Evolutionary conservation across 2,797 vertebrate genomes (phyloP).

Genomic region (Molossus alvarezi): DNA sequence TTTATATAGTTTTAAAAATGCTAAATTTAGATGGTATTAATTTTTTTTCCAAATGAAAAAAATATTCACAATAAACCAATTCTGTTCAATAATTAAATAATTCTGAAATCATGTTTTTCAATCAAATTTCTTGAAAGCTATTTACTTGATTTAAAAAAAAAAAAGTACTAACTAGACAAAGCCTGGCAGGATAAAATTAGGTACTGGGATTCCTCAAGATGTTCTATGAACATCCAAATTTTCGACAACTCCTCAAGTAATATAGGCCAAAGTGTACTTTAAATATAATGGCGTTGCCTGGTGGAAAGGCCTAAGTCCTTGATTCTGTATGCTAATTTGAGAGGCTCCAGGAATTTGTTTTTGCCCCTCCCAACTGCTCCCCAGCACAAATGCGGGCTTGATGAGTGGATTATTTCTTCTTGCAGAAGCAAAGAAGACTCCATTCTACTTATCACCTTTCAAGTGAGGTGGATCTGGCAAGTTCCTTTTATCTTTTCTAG

Average conservation of each 20-base stretch:
- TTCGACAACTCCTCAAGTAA: background rate
- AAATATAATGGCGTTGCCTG: background rate
- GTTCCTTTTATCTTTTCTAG: background rate
- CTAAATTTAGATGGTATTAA: background rate
- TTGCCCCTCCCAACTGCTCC: background rate
- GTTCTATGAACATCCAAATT: background rate
- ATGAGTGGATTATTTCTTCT: background rate
- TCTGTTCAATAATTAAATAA: slow-evolving; percentile 37
- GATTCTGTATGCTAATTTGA: background rate
- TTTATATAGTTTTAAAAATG: background rate
- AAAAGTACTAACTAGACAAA: background rate
- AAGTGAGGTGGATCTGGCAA: background rate
- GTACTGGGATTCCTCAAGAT: background rate
- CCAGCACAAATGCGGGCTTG: background rate
- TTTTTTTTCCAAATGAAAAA: background rate
- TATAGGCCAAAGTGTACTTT: background rate
- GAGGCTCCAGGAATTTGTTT: background rate
- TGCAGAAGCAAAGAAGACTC: background rate
- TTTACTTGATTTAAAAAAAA: slow-evolving; percentile 1
- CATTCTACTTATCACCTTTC: background rate
- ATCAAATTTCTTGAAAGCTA: background rate
- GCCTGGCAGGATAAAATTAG: background rate
- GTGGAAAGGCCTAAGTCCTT: background rate
- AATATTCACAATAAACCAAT: background rate
- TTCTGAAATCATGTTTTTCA: slow-evolving; percentile 46